phyloP scores from a whole-genome alignment of 1,140 invertebrate genomes.

The Maconellicoccus hirsutus region DNA sequence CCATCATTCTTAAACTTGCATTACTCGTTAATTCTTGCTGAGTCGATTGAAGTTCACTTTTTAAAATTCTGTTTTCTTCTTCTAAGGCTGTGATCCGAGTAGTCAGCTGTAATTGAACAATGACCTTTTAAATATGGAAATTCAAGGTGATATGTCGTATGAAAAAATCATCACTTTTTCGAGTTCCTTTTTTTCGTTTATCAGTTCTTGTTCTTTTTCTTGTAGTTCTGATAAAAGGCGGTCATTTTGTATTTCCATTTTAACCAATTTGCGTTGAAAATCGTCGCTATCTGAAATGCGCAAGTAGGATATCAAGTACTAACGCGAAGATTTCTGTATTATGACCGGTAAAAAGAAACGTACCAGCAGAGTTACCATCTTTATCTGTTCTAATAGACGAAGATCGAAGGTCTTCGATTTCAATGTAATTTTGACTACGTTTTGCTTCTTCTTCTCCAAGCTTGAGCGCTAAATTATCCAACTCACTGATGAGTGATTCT shows the following conservation, averaged over 20 bases:
- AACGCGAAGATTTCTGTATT: background rate
- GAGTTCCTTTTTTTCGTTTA: constrained; percentile 32
- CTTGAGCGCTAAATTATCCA: constrained; percentile 24
- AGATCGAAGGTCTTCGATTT: background rate
- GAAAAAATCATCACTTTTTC: constrained; percentile 35
- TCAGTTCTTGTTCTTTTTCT: constrained; percentile 30
- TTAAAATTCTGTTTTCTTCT: constrained; percentile 37
- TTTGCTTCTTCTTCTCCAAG: constrained; percentile 26
- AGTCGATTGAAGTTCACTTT: constrained; percentile 35
- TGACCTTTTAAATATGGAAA: background rate
- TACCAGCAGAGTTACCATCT: background rate
- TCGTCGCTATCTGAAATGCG: constrained; percentile 20
- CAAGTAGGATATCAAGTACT: background rate
- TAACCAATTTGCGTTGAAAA: constrained; percentile 28
- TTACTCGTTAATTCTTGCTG: constrained; percentile 29
- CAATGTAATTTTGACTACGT: constrained; percentile 1
- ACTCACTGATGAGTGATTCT: constrained; percentile 23
- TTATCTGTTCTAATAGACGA: background rate
- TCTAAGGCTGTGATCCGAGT: constrained; percentile 41
- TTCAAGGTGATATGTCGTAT: background rate
- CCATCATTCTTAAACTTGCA: background rate
- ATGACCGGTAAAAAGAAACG: background rate
- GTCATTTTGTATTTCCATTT: constrained; percentile 31
- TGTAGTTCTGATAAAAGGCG: constrained; percentile 30
- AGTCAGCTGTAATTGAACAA: constrained; percentile 28